phyloP scores from a whole-genome alignment of 92 coral and sea anemone species.

The Phenganax stokvisi region DNA sequence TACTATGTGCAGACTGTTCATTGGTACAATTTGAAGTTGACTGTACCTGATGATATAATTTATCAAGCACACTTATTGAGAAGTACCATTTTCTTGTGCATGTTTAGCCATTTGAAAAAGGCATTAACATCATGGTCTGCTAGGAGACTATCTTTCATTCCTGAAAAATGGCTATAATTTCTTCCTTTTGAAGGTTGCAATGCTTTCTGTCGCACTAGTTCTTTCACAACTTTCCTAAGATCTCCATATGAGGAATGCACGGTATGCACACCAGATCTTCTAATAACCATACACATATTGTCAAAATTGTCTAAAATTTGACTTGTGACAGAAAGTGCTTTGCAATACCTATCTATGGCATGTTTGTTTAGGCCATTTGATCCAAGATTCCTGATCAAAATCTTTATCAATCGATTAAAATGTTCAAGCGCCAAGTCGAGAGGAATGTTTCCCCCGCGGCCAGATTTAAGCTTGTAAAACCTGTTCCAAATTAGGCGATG shows the following conservation, averaged over 20 bases:
- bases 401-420: constrained; percentile 19
- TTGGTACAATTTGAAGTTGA: too few relatives aligned
- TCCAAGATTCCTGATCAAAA: constrained; percentile 1
- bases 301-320: constrained; percentile 17
- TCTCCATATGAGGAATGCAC: not conserved
- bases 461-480: constrained; percentile 3
- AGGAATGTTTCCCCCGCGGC: constrained; percentile 36
- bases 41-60: not conserved
- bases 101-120: not conserved
- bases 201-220: not conserved
- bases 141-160: constrained; percentile 7
- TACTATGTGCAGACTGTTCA: too few relatives aligned
- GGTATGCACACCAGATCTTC: constrained; percentile 16
- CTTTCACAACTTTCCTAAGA: not conserved
- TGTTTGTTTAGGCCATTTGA: not conserved
- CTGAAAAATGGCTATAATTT: constrained; percentile 3
- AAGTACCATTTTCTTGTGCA: not conserved
- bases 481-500: constrained; percentile 48
- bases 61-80: constrained; percentile 15
- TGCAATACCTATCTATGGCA: constrained; percentile 3
- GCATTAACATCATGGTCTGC: not conserved
- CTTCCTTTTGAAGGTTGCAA: not conserved
- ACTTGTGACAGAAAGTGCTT: not conserved
- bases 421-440: constrained; percentile 20
- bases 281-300: not conserved